Evolutionary conservation across 2,113 vertebrate genomes (phyloP).

Genomic region (Sceloporus tristichus): DNA sequence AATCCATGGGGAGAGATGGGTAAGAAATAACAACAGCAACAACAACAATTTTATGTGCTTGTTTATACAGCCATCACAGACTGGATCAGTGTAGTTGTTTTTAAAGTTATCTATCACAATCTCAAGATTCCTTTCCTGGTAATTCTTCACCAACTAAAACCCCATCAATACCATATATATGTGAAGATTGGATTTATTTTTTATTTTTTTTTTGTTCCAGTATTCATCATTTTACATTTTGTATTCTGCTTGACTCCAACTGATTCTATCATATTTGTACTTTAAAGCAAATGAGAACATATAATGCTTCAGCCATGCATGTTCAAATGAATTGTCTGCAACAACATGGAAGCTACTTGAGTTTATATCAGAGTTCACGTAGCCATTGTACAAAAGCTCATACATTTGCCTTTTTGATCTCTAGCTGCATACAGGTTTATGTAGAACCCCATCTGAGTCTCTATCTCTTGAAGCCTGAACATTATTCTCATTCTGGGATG

Average conservation of each 20-base stretch:
- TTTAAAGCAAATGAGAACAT: background rate
- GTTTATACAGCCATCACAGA: background rate
- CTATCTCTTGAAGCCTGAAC: background rate
- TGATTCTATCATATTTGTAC: background rate
- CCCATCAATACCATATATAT: background rate
- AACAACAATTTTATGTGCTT: no score
- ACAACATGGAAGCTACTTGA: constrained; percentile 44
- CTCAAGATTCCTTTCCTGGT: background rate
- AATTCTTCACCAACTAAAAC: background rate
- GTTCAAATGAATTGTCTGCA: constrained; percentile 60
- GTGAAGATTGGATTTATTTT: background rate
- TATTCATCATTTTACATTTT: background rate
- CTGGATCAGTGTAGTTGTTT: background rate
- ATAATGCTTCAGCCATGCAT: background rate
- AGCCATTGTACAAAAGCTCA: constrained; percentile 53
- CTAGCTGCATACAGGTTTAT: constrained; percentile 35
- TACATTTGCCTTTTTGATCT: constrained; percentile 56
- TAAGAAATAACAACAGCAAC: no score
- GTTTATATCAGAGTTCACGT: constrained; percentile 57
- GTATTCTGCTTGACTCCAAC: background rate
- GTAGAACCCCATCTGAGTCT: constrained; percentile 63
- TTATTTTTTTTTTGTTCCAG: no score
- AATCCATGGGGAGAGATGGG: no score
- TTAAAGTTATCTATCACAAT: background rate
- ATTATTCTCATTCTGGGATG: background rate